Percentiles rank a stretch among this genome's conserved stretches.
Conservation (phyloP, 2,888 invertebrate species). For the Drosophila setosimentum region DNA sequence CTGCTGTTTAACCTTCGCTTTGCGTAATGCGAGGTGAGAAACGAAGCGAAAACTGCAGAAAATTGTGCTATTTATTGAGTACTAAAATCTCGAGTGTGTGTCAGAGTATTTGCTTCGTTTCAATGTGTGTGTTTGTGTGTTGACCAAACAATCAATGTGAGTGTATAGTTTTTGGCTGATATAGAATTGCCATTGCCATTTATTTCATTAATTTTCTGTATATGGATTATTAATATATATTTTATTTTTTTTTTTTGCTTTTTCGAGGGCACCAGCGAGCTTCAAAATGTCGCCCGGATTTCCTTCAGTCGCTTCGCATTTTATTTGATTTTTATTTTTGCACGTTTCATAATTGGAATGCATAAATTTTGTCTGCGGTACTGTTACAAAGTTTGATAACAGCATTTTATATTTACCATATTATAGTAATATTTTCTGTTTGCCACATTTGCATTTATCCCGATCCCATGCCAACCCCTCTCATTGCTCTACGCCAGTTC, state of each 20-base stretch:
- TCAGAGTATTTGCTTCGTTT: background rate
- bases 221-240: constrained; percentile 35
- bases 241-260: constrained; percentile 28
- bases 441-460: constrained; percentile 74
- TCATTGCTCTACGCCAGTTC: constrained; percentile 11
- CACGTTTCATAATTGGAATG: constrained; percentile 74
- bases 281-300: constrained; percentile 51
- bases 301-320: constrained; percentile 39
- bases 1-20: constrained; percentile 63
- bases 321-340: constrained; percentile 48
- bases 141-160: constrained; percentile 44
- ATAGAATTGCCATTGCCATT: constrained; percentile 31
- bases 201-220: constrained; percentile 61
- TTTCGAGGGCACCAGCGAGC: constrained; percentile 57
- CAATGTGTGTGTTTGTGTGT: constrained; percentile 12
- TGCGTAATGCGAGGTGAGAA: constrained; percentile 31
- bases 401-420: constrained; percentile 71
- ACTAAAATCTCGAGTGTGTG: constrained; percentile 21
- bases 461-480: constrained; percentile 39
- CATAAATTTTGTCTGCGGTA: constrained; percentile 68
- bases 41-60: constrained; percentile 9
- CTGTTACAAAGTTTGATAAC: constrained; percentile 48
- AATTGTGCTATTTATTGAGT: constrained; percentile 39
- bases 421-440: constrained; percentile 76
- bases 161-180: constrained; percentile 1